Evolutionary conservation across 2,113 vertebrate genomes (phyloP).

Genomic region (Barbus barbus): DNA sequence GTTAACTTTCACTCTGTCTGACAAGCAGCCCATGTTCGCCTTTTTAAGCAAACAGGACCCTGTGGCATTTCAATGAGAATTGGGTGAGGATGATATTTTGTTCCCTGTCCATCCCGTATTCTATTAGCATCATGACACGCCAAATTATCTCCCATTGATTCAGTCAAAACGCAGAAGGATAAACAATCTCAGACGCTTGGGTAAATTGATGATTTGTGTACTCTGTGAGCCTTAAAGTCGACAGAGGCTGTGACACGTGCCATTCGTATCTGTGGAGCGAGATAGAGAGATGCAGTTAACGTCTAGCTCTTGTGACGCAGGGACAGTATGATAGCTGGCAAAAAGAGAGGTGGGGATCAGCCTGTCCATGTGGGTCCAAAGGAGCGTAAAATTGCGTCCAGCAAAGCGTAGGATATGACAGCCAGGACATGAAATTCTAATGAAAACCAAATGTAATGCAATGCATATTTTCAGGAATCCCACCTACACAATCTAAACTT

Average conservation of each 20-base stretch:
- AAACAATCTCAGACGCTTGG: neutral
- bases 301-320: slow-evolving; percentile 8
- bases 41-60: slow-evolving; percentile 31
- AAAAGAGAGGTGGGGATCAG: slow-evolving; percentile 54
- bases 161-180: neutral
- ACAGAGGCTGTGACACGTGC: slow-evolving; percentile 24
- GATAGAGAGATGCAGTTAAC: slow-evolving; percentile 36
- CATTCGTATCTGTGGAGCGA: neutral
- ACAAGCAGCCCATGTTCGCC: slow-evolving; percentile 21
- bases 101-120: slow-evolving; percentile 14
- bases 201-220: slow-evolving; percentile 2
- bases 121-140: slow-evolving; percentile 14
- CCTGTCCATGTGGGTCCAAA: slow-evolving; percentile 62
- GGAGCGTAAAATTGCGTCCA: slow-evolving; percentile 76
- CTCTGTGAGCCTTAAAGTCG: slow-evolving; percentile 8
- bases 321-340: slow-evolving; percentile 43
- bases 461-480: slow-evolving; percentile 45
- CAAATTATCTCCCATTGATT: slow-evolving; percentile 29
- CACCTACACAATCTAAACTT: slow-evolving; percentile 27
- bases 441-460: slow-evolving; percentile 73
- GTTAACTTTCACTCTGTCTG: neutral
- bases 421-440: slow-evolving; percentile 74
- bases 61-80: slow-evolving; percentile 21
- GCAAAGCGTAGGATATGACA: slow-evolving; percentile 72
- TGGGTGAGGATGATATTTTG: slow-evolving; percentile 1